Base-by-base conservation (phyloP, 2,888 invertebrate genomes). In the Platycnemis pennipes region DNA sequence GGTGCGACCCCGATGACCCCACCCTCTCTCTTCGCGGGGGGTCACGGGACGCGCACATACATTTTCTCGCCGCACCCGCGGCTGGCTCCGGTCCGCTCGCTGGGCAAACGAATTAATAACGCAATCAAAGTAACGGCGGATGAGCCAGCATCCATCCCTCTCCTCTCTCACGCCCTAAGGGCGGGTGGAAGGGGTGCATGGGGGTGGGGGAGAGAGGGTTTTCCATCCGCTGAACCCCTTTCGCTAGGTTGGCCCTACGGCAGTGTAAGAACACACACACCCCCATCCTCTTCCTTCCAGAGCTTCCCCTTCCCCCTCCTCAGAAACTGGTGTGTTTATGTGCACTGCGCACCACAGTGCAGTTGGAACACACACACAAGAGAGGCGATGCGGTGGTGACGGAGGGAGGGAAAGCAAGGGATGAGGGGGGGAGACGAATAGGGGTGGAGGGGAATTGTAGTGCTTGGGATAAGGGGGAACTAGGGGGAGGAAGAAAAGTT, bases 101-200 rank as follows among this genome's bases (percentile, higher is more conserved):
- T 77, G 37, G 37, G 77, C 77, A 77, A 77, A 77, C 77, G 37
- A 37, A 77, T 77, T 77, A 77, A 77, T 77, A 77, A 77, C 77
- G 77, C 77, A 37, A 16, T 63, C 63, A 63, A 63, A 77, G 31
- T 77, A 37, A 77, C 31, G 77, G 7, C 77, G 77, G 77, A 77
- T 77, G 77, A 77, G 77, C 37, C 37, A 63, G 5, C 13, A 26
- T 26, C 37, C 11, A 77, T 37, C 77, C 26, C 63, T 53, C 53
- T 53, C 53, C 53, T 19, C 19, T 53, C 4, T 2, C 16, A 5
- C 16, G 53, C 53, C 53, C 13, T 11, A 19, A 53, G 53, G 53
- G 1, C 8, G 53, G 1, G 53, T 13, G 53, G 53, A 8, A n/a
- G n/a, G 8, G 53, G 53, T 19, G n/a, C n/a, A n/a, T n/a, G n/a